These are phyloP conservation scores for Noctuana brunneofusca DNA, from an alignment of 2,888 invertebrate species.

Conservation along the genomic window DNA sequence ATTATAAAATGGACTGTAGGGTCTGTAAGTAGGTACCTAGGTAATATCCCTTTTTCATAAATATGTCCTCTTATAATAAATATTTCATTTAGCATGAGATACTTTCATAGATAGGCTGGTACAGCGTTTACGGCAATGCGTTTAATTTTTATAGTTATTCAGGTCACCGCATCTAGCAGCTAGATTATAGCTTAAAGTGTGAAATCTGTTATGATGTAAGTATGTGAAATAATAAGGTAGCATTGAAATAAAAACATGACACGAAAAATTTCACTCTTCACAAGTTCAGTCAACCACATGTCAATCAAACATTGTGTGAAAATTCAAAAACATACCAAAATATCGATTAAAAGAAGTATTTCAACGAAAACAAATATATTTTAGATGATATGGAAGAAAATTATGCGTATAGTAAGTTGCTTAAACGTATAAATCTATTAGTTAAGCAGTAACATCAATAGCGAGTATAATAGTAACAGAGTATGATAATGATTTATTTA, in stretches of 20 bases:
- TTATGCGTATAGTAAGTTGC: neutral
- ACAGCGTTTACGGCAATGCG: neutral
- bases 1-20: too few relatives aligned
- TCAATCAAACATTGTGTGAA: neutral
- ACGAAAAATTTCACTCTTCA: too few relatives aligned
- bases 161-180: neutral
- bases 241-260: too few relatives aligned
- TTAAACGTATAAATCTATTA: neutral
- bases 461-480: neutral
- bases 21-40: too few relatives aligned
- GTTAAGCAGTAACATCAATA: neutral
- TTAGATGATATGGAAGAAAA: neutral
- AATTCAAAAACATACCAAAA: neutral
- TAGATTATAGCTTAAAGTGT: too few relatives aligned
- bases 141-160: neutral
- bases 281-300: too few relatives aligned
- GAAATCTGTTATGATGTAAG: too few relatives aligned
- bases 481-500: too few relatives aligned
- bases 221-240: neutral
- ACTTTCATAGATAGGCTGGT: neutral
- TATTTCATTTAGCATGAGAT: too few relatives aligned
- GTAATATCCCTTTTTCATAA: too few relatives aligned
- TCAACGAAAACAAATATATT: neutral
- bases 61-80: too few relatives aligned
- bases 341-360: neutral